Conservation (phyloP, 2,797 vertebrate genomes). For the Pipistrellus nathusii region DNA sequence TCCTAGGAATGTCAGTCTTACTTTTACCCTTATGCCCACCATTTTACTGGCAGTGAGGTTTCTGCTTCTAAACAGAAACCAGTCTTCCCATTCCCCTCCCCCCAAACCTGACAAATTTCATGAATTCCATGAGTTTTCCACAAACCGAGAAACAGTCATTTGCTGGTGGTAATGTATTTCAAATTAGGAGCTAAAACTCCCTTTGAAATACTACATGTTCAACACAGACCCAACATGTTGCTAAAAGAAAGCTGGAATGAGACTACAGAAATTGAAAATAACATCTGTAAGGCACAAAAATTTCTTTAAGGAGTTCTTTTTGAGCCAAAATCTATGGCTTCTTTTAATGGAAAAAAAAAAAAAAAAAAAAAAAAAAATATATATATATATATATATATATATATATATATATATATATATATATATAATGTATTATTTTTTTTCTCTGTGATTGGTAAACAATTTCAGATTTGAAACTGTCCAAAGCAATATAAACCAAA, state of each 20-base stretch:
- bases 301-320: slow-evolving; percentile 23
- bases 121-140: not conserved
- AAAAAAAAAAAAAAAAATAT: too few species aligned
- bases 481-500: not conserved
- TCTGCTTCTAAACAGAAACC: slow-evolving; percentile 39
- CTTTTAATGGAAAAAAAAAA: not conserved
- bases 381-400: too few species aligned
- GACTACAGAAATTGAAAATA: slow-evolving; percentile 61
- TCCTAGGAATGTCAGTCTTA: not conserved
- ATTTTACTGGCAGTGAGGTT: not conserved
- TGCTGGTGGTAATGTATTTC: not conserved
- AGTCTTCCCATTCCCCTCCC: not conserved
- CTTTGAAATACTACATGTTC: slow-evolving; percentile 35
- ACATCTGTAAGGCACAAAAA: not conserved
- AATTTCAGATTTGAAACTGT: slow-evolving; percentile 36
- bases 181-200: not conserved
- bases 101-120: not conserved
- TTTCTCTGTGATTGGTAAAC: not conserved
- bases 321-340: not conserved
- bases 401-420: too few species aligned
- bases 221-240: not conserved
- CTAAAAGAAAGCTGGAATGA: slow-evolving; percentile 1
- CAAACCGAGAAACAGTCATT: not conserved
- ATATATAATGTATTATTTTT: not conserved
- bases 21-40: not conserved